Base-by-base conservation (phyloP, 2,797 vertebrate species). In the Calcarius lapponicus region DNA sequence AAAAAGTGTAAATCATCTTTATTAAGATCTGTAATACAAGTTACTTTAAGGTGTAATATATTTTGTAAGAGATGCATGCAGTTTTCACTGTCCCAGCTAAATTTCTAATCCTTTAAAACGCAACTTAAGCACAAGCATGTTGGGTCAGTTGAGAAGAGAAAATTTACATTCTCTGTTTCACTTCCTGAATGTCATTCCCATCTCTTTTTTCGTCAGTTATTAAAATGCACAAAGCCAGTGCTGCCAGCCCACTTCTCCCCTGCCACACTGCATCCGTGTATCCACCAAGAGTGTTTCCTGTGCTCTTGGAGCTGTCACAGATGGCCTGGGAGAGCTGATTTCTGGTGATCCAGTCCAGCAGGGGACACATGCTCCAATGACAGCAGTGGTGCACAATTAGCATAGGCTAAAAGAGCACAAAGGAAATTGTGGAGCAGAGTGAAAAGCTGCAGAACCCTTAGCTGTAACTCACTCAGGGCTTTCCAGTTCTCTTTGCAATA, bases 171-270 rank as follows among this genome's bases (percentile, higher is more conserved):
- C 56, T 65, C 61, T 34, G 10, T 88, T 82, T 85, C 53, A 31
- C 60, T 42, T 87, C 48, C 62, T 76, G 45, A 36, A 50, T 82
- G 71, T 73, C 91, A 66, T 75, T 75, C 32, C 34, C 26, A 45
- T 86, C 19, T 29, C 7, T 47, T 88, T 91, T 76, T 51, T 76
- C 0, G 0, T 61, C 65, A 45, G 70, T 66, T 84, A 86, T 86
- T 88, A 76, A 91, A 93, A 96, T 86, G 51, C 56, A 43, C 80
- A 73, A 60, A 84, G 40, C 89, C 56, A 10, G 26, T 79, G 64
- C 80, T 95, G 85, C 91, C 90, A 79, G 76, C 60, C 80, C 91
- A 70, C 87, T 96, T 81, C 80, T 94, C 85, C 87, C 85, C 66
- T 93, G 95, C 87, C 92, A 80, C 80, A 40, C 0, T 32, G 94